Percentiles rank a stretch among this genome's conserved stretches.
Evolutionary conservation across 2,113 vertebrate species (phyloP).

Genomic region (Astatotilapia flaviijosephi): DNA sequence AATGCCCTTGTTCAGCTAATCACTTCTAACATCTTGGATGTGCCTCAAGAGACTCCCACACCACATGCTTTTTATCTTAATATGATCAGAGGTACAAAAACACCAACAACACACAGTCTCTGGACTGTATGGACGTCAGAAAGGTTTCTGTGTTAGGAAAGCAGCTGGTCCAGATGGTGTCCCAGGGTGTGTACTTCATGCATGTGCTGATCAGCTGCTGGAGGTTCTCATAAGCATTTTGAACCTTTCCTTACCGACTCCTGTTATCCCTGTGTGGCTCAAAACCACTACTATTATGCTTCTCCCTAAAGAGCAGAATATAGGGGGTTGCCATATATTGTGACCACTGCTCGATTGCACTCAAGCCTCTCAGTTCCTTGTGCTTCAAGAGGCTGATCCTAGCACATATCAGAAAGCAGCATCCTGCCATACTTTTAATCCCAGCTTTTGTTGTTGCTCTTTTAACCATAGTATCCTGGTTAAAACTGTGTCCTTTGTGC

Average conservation of each 20-base stretch:
- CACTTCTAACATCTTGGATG: not conserved
- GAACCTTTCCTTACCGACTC: not conserved
- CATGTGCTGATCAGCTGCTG: not conserved
- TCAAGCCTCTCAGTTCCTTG: not conserved
- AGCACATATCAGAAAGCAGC: not conserved
- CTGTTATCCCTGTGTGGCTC: not conserved
- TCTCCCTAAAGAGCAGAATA: not conserved
- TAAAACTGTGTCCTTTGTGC: not conserved
- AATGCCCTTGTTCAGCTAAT: not conserved
- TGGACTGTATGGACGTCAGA: not conserved
- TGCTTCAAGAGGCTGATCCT: not conserved
- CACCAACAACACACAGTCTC: not conserved
- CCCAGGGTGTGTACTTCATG: not conserved
- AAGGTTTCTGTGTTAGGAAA: not conserved
- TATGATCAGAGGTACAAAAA: not conserved
- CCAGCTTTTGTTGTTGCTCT: not conserved
- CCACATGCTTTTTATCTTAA: not conserved
- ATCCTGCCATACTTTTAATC: not conserved
- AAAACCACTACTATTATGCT: not conserved
- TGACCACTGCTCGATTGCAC: not conserved
- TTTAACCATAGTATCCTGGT: not conserved
- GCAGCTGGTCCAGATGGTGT: not conserved
- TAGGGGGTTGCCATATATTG: not conserved
- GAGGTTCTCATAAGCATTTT: not conserved
- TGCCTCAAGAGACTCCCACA: not conserved